Evolutionary conservation across 2,797 vertebrate species (phyloP).

Genomic region (Coracias cyanogaster): DNA sequence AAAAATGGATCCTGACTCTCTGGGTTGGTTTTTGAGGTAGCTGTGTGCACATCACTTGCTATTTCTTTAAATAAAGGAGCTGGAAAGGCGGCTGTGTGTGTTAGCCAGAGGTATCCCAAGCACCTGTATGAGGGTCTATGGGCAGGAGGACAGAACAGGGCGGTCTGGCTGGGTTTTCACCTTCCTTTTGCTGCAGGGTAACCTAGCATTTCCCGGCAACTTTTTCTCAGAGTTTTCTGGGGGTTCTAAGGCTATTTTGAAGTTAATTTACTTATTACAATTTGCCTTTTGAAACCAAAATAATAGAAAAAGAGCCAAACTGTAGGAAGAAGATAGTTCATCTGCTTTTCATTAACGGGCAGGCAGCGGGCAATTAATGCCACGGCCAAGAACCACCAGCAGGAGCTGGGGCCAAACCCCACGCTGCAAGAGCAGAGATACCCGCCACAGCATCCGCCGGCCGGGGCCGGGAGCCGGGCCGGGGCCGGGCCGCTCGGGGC

Average conservation of each 20-base stretch:
- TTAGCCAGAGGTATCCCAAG: neutral
- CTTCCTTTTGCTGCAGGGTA: neutral
- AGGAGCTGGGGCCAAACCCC: neutral
- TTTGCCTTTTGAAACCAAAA: neutral
- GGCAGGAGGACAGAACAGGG: neutral
- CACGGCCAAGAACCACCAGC: neutral
- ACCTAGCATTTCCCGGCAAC: neutral
- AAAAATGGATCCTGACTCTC: neutral
- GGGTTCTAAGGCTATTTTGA: neutral
- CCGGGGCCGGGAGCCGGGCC: neutral
- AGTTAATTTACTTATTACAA: neutral
- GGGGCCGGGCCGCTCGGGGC: neutral
- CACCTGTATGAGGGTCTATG: neutral
- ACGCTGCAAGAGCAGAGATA: neutral
- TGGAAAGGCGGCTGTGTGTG: neutral
- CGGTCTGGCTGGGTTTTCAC: neutral
- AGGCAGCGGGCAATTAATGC: neutral
- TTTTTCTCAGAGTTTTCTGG: neutral
- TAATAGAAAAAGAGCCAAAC: too few relatives aligned
- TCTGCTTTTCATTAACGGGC: neutral
- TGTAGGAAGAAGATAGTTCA: neutral
- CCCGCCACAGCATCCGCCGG: neutral
- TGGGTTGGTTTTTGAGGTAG: neutral
- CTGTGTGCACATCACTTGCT: neutral
- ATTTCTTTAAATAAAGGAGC: neutral